Base-by-base conservation (phyloP, 2,888 invertebrate genomes). In the Synanthedon tipuliformis region DNA sequence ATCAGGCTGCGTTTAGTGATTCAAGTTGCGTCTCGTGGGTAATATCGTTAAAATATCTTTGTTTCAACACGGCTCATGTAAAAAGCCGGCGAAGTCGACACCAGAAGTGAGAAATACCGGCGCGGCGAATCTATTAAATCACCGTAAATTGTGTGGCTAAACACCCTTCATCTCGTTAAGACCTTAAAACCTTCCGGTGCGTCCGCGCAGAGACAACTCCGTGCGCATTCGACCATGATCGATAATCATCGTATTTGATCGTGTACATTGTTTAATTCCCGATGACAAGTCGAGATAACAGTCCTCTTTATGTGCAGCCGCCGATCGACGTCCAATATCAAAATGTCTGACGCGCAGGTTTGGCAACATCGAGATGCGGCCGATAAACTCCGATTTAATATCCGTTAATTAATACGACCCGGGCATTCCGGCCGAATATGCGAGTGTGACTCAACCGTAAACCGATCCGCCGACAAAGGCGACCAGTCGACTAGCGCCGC, bases 31-130 rank as follows among this genome's bases (percentile, higher is more conserved):
- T 82, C 76, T 75, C 70, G 74, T 75, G 77, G 77, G 84, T 80
- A 83, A 85, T 87, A 84, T 82, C 83, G 82, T 86, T 86, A 87
- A 87, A 87, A 87, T 87, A 84, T 81, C 82, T 86, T 80, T 83
- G 83, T 81, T 75, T 81, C 75, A 81, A 83, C 81, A 81, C 77
- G 65, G 75, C 71, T 71, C 70, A 73, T 59, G 72, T 79, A 81
- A 86, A 84, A 85, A 85, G 75, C 68, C 62, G 63, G 62, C 68
- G 54, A 54, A 52, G 51, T 68, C 74, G 72, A 77, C 79, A 77
- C 77, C 74, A 68, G 69, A 85, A 82, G 87, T 86, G 86, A 85
- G 81, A 86, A 82, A 81, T 81, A 73, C 76, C 74, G 64, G 69
- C 70, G 74, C 72, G 71, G 71, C 70, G 68, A 64, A 71, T 75